phyloP scores from a whole-genome alignment of 1,140 invertebrate species.

The Glossosoma conforme region DNA sequence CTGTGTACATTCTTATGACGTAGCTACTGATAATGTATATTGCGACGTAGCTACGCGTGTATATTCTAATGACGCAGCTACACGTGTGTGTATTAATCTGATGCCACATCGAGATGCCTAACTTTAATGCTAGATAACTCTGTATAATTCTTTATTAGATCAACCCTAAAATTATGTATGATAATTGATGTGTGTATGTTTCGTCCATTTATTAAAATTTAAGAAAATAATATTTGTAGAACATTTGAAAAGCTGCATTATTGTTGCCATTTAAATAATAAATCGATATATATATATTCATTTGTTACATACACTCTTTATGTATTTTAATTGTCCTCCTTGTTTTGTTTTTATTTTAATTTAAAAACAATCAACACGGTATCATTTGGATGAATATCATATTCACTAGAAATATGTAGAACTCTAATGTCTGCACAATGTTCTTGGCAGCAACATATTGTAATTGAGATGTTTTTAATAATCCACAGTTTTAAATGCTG shows the following conservation, averaged over 20 bases:
- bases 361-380: conserved; percentile 5
- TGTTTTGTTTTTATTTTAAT: conserved; percentile 7
- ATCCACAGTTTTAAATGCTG: conserved; percentile 29
- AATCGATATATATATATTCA: conserved; percentile 1
- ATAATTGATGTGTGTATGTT: conserved; percentile 30
- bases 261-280: conserved; percentile 14
- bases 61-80: no score
- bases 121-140: conserved; percentile 5
- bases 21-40: no score
- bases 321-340: background rate
- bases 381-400: conserved; percentile 19
- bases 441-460: conserved; percentile 28
- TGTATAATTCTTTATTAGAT: conserved; percentile 21
- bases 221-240: conserved; percentile 25
- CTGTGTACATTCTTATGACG: no score
- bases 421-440: conserved; percentile 24
- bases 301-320: background rate
- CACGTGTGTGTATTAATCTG: no score
- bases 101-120: no score
- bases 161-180: conserved; percentile 20
- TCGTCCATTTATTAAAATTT: conserved; percentile 30
- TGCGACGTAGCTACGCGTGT: no score
- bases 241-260: conserved; percentile 13
- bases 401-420: conserved; percentile 27
- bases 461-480: conserved; percentile 32